Evolutionary conservation across 2,113 vertebrate species (phyloP).

Genomic region (Hoplias malabaricus): DNA sequence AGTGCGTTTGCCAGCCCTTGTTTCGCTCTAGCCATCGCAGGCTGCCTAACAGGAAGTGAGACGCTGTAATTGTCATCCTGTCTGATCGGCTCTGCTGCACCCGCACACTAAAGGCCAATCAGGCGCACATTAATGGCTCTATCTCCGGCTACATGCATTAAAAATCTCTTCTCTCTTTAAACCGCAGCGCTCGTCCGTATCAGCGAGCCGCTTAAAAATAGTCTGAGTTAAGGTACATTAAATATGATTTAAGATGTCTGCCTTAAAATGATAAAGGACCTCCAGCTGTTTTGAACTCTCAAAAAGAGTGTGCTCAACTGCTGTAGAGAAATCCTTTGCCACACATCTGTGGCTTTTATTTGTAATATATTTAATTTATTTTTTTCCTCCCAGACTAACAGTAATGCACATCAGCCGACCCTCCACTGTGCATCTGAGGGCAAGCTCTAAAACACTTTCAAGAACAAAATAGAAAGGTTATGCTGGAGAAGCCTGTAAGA

Average conservation of each 20-base stretch:
- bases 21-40: background rate
- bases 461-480: background rate
- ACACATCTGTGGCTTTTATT: background rate
- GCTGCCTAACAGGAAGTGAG: slow-evolving; percentile 13
- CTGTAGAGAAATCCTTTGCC: slow-evolving; percentile 34
- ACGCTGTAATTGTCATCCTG: slow-evolving; percentile 14
- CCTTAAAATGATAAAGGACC: slow-evolving; percentile 59
- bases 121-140: slow-evolving; percentile 26
- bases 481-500: background rate
- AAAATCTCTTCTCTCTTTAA: slow-evolving; percentile 26
- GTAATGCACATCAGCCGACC: background rate
- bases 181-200: slow-evolving; percentile 56
- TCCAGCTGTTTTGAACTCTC: slow-evolving; percentile 67
- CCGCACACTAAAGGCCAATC: slow-evolving; percentile 44
- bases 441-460: background rate
- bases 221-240: slow-evolving; percentile 68
- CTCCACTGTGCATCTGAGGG: background rate
- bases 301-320: slow-evolving; percentile 56
- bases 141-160: slow-evolving; percentile 41
- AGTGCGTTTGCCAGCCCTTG: background rate
- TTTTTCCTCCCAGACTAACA: background rate
- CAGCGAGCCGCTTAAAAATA: slow-evolving; percentile 64
- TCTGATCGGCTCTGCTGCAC: slow-evolving; percentile 32
- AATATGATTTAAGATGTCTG: slow-evolving; percentile 69
- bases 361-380: background rate